Percentiles rank a stretch among this genome's conserved stretches.
phyloP scores from a whole-genome alignment of 1,140 invertebrate genomes.

The Pectinophora gossypiella region DNA sequence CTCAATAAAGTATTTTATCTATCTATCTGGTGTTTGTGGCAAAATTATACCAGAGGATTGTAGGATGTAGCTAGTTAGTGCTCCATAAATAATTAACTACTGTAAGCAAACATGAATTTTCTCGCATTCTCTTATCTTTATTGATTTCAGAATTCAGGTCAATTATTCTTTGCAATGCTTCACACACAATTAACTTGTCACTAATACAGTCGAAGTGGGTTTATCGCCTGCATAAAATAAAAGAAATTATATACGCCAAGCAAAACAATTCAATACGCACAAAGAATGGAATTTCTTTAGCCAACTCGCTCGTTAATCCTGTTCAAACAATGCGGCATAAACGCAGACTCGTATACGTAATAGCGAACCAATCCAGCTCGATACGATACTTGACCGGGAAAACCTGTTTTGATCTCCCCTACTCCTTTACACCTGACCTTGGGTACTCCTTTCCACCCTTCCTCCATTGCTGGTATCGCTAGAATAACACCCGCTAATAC shows the following conservation, averaged over 20 bases:
- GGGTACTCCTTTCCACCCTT: slow-evolving; percentile 4
- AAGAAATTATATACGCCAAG: neutral
- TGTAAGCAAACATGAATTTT: too few species aligned
- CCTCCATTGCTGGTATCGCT: neutral
- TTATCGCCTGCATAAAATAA: neutral
- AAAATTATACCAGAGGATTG: too few species aligned
- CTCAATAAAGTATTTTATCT: too few species aligned
- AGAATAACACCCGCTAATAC: neutral
- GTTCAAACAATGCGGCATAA: slow-evolving; percentile 1
- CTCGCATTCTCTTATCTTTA: too few species aligned
- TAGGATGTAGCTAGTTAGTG: too few species aligned
- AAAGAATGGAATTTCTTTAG: neutral
- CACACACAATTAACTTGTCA: too few species aligned
- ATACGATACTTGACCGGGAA: slow-evolving; percentile 20
- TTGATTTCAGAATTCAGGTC: too few species aligned
- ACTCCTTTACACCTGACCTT: slow-evolving; percentile 15
- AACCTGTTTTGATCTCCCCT: slow-evolving; percentile 27
- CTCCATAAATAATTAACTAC: too few species aligned
- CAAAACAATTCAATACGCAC: neutral
- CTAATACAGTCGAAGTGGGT: too few species aligned
- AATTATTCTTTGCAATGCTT: too few species aligned
- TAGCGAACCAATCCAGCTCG: slow-evolving; percentile 2
- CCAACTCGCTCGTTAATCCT: neutral
- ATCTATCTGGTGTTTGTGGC: too few species aligned
- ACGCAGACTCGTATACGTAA: slow-evolving; percentile 6